These are phyloP conservation scores for Drosophila lacteicornis DNA, from an alignment of 1,140 invertebrate genomes.

Conservation along the genomic window DNA sequence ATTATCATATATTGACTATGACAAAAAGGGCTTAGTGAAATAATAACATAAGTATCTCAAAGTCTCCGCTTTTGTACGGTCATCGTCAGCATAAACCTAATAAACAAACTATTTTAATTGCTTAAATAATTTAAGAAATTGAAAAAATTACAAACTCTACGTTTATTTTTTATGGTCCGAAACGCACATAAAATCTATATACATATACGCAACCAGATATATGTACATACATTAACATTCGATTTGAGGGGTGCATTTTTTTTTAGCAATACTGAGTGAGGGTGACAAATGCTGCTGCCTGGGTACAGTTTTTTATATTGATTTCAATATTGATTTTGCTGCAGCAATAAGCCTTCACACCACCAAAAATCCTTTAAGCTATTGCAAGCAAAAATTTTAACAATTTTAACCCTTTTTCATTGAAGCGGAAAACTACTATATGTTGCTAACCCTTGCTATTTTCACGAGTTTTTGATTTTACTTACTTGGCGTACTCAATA, in stretches of 20 bases:
- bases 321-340: slow-evolving; percentile 74
- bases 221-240: slow-evolving; percentile 4
- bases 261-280: slow-evolving; percentile 48
- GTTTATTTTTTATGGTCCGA: neutral
- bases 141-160: neutral
- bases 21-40: too few species aligned
- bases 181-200: slow-evolving; percentile 9
- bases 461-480: slow-evolving; percentile 11
- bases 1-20: too few species aligned
- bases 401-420: slow-evolving; percentile 41
- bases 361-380: slow-evolving; percentile 30
- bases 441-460: slow-evolving; percentile 17
- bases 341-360: slow-evolving; percentile 32
- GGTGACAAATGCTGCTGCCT: slow-evolving; percentile 60
- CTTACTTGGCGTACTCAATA: neutral
- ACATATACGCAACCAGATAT: slow-evolving; percentile 17
- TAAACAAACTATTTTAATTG: too few species aligned
- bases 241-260: slow-evolving; percentile 43
- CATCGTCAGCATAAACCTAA: too few species aligned
- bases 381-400: slow-evolving; percentile 23
- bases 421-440: slow-evolving; percentile 30
- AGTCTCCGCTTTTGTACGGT: too few species aligned
- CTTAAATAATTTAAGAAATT: too few species aligned
- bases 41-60: too few species aligned
- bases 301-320: slow-evolving; percentile 67